Conservation (phyloP, 2,888 invertebrate species). For the Torymus tubicola region DNA sequence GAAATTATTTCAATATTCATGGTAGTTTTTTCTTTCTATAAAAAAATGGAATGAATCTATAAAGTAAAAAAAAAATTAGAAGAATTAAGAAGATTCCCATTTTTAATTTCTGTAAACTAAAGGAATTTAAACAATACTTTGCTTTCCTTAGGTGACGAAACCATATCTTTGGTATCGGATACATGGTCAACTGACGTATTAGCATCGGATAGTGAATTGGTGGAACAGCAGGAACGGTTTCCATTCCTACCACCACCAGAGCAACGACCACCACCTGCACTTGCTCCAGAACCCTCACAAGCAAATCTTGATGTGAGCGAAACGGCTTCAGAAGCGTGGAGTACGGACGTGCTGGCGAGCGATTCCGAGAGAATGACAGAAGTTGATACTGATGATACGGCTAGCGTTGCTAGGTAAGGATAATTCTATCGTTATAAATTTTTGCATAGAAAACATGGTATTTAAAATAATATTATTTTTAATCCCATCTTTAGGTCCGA, state of each 20-base stretch:
- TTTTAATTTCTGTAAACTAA: not conserved
- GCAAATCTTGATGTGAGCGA: slow-evolving; percentile 87
- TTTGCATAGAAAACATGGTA: no score
- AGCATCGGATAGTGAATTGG: slow-evolving; percentile 96
- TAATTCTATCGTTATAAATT: slow-evolving; percentile 1
- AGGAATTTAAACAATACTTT: not conserved
- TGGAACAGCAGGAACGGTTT: slow-evolving; percentile 85
- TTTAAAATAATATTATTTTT: no score
- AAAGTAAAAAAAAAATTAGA: no score
- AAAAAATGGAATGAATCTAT: no score
- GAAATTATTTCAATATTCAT: not conserved
- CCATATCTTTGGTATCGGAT: slow-evolving; percentile 97
- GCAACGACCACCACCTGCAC: slow-evolving; percentile 71
- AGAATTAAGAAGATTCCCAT: not conserved
- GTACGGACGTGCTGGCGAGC: slow-evolving; percentile 95
- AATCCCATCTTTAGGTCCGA: slow-evolving; percentile 80
- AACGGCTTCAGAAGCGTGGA: slow-evolving; percentile 98
- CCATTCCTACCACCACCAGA: slow-evolving; percentile 66
- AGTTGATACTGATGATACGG: slow-evolving; percentile 84
- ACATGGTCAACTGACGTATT: slow-evolving; percentile 99
- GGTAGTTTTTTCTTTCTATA: no score
- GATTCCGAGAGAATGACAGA: slow-evolving; percentile 95
- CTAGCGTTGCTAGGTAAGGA: slow-evolving; percentile 80
- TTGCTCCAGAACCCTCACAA: slow-evolving; percentile 73
- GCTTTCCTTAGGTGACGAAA: slow-evolving; percentile 86